These are phyloP conservation scores for Acanthornis magna DNA, from an alignment of 2,797 vertebrate genomes.

Conservation along the genomic window DNA sequence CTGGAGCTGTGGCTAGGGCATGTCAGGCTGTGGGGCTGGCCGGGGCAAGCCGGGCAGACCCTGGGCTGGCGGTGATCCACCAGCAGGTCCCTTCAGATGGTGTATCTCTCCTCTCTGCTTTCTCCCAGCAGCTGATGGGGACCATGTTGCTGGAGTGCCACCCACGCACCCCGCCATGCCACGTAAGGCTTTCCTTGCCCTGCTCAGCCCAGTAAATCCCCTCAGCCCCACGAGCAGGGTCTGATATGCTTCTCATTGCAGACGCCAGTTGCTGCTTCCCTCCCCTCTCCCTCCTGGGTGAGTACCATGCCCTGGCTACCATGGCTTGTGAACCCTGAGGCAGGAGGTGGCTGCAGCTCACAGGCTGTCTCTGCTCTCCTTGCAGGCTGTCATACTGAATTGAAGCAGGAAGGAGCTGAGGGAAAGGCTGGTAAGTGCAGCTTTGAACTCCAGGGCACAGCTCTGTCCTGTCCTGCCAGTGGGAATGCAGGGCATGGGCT, in stretches of 20 bases:
- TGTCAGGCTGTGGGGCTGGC: background rate
- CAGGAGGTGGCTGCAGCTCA: background rate
- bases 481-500: background rate
- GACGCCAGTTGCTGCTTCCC: background rate
- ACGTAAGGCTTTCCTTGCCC: constrained; percentile 33
- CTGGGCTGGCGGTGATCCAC: background rate
- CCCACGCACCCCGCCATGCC: rapidly evolving
- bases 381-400: background rate
- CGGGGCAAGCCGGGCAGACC: background rate
- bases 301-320: background rate
- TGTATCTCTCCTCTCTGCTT: background rate
- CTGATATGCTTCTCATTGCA: background rate
- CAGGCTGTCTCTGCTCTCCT: background rate
- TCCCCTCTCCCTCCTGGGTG: background rate
- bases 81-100: background rate
- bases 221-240: background rate
- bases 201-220: background rate
- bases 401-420: background rate
- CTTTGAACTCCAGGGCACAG: background rate
- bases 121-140: background rate
- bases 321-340: rapidly evolving
- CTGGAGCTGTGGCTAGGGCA: constrained; percentile 41
- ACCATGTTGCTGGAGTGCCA: background rate
- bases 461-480: background rate
- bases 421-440: background rate